Conservation (phyloP, 2,797 vertebrate species). For the Molothrus aeneus region DNA sequence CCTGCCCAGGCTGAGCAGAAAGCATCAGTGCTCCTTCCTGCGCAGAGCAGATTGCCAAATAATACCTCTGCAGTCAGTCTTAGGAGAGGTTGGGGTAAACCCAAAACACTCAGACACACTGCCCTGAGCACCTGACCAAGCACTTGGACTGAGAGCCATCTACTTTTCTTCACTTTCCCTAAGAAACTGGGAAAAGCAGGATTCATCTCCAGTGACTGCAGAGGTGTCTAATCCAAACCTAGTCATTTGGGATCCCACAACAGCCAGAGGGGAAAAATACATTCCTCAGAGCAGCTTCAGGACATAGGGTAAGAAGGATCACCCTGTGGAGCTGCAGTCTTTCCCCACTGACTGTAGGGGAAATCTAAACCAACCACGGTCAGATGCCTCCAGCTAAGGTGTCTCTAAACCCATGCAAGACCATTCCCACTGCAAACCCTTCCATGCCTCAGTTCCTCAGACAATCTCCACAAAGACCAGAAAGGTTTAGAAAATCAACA, state of each 20-base stretch:
- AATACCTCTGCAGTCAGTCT: background rate
- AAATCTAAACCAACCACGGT: background rate
- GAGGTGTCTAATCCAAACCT: background rate
- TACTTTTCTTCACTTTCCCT: background rate
- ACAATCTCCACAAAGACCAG: background rate
- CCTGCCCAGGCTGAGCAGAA: background rate
- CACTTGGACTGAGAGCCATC: background rate
- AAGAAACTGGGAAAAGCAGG: background rate
- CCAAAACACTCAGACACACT: background rate
- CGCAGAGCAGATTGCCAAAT: background rate
- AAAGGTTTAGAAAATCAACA: background rate
- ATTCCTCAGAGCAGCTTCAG: background rate
- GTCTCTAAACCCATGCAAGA: fast-evolving
- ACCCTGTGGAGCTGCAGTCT: background rate
- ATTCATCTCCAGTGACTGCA: background rate
- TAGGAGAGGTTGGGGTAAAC: background rate
- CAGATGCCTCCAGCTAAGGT: background rate
- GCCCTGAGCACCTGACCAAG: background rate
- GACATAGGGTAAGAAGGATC: background rate
- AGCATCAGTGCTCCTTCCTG: background rate
- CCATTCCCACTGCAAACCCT: background rate
- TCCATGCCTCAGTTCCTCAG: background rate
- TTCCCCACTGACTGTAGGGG: background rate
- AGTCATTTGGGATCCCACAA: background rate
- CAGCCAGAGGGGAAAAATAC: background rate